Base-by-base conservation (phyloP, 2,888 invertebrate genomes). In the Ophion obscuratus region DNA sequence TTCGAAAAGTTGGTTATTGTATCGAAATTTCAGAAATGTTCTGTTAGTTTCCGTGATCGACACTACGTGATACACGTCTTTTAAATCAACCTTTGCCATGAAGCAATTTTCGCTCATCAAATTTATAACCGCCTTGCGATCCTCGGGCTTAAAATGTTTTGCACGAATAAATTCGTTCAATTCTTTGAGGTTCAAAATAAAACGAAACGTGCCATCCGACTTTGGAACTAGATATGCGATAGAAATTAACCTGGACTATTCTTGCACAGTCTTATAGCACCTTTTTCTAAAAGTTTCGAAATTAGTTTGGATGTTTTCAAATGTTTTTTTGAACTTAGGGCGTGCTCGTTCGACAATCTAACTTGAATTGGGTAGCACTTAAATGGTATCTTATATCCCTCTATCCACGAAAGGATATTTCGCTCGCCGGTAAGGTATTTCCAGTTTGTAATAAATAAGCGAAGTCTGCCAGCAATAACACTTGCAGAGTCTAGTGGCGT, bases 21-120 rank as follows among this genome's bases (percentile, higher is more conserved):
- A 90, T 2, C 47, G 27, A 81, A 90, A 91, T 53, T 87, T 77
- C 17, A 90, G 81, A 82, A 85, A 89, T 85, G 90, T n/a, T n/a
- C 90, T 82, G 4, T 31, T 87, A 84, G 79, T 57, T 14, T 31
- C 4, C 14, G 82, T 14, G 10, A 90, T 71, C 10, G 88, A 71
- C 14, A 90, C 1, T 31, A 31, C 31, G 31, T 31, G 4, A 31
- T 31, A 31, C 31, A 0, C 31, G 31, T 31, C 31, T 31, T 31
- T 31, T 31, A 31, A 31, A 4, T 31, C 31, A 31, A 31, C 31
- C 31, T 0, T 31, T 31, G 31, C 31, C 31, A 31, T 31, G 31
- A 4, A 31, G 31, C 31, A 31, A 31, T 31, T 31, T 2, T 31
- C 31, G 31, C 4, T 31, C 31, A 31, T 31, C 31, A 24, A 24